A percentile compares a stretch with the other conserved stretches of the same genome.
Evolutionary conservation across 2,113 vertebrate genomes (phyloP).

Genomic region (Argyrosomus japonicus): DNA sequence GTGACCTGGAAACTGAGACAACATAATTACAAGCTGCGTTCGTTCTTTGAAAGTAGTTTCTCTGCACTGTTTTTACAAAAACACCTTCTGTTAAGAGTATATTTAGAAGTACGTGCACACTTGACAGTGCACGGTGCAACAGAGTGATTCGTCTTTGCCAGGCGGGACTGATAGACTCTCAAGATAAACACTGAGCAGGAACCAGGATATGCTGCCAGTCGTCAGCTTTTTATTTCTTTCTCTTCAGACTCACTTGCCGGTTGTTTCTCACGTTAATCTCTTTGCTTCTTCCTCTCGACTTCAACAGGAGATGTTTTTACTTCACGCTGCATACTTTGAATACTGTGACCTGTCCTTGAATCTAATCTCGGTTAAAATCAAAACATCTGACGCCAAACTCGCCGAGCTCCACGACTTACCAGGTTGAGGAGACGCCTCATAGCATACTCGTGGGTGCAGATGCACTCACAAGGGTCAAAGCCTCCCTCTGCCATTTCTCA

Average conservation of each 20-base stretch:
- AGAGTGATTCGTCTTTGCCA: neutral
- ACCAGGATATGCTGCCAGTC: conserved; percentile 69
- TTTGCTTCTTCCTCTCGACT: neutral
- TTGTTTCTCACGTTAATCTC: neutral
- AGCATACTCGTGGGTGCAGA: conserved; percentile 95
- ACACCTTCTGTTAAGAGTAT: neutral
- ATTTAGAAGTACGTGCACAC: neutral
- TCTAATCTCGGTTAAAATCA: neutral
- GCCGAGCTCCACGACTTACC: conserved; percentile 83
- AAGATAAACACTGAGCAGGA: conserved; percentile 74
- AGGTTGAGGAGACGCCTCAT: conserved; percentile 98
- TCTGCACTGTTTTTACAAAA: too few relatives aligned
- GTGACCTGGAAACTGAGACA: conserved; percentile 19
- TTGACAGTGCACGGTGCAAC: neutral
- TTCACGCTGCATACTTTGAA: neutral
- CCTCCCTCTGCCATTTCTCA: conserved; percentile 95
- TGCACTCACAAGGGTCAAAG: conserved; percentile 97
- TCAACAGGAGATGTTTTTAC: neutral
- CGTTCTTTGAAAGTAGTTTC: neutral
- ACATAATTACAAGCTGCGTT: neutral
- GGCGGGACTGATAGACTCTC: neutral
- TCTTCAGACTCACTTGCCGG: neutral
- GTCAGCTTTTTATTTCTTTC: neutral
- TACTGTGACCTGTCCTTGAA: neutral
- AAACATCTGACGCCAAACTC: too few relatives aligned